A percentile compares a stretch with the other conserved stretches of the same genome.
These are phyloP conservation scores for Timandra comae DNA, from an alignment of 2,888 invertebrate species.

Conservation along the genomic window DNA sequence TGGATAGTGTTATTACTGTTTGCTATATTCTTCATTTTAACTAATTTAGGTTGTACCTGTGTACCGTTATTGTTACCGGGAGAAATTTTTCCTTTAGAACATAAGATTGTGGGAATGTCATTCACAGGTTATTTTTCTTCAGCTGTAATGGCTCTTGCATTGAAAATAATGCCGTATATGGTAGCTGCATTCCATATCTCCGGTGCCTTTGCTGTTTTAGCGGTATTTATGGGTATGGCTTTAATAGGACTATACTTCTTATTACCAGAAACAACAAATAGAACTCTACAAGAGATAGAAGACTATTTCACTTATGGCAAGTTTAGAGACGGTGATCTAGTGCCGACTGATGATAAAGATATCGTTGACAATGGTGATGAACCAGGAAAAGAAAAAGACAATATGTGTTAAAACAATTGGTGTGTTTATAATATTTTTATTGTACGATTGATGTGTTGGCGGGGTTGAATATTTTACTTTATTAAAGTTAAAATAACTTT, in stretches of 20 bases:
- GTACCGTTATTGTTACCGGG: constrained; percentile 51
- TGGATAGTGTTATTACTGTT: constrained; percentile 40
- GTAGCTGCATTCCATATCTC: neutral
- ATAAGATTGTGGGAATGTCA: constrained; percentile 40
- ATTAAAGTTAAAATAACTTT: too few species aligned
- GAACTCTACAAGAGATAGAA: constrained; percentile 80
- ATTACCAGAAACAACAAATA: constrained; percentile 81
- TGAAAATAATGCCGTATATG: neutral
- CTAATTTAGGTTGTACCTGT: constrained; percentile 50
- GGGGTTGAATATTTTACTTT: too few species aligned
- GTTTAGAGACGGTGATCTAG: neutral
- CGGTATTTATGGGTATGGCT: constrained; percentile 51
- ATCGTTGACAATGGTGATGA: too few species aligned
- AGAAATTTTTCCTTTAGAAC: constrained; percentile 48
- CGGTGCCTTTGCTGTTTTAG: neutral
- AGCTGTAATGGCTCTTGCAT: neutral
- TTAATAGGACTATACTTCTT: constrained; percentile 21
- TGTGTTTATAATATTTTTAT: too few species aligned
- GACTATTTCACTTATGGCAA: constrained; percentile 40
- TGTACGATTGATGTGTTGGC: too few species aligned
- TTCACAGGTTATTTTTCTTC: constrained; percentile 35
- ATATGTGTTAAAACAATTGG: too few species aligned
- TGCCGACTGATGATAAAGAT: too few species aligned
- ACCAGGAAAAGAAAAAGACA: too few species aligned
- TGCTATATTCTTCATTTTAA: constrained; percentile 38